Base-by-base conservation (phyloP, 2,888 invertebrate species). In the Dendrolimus pini region DNA sequence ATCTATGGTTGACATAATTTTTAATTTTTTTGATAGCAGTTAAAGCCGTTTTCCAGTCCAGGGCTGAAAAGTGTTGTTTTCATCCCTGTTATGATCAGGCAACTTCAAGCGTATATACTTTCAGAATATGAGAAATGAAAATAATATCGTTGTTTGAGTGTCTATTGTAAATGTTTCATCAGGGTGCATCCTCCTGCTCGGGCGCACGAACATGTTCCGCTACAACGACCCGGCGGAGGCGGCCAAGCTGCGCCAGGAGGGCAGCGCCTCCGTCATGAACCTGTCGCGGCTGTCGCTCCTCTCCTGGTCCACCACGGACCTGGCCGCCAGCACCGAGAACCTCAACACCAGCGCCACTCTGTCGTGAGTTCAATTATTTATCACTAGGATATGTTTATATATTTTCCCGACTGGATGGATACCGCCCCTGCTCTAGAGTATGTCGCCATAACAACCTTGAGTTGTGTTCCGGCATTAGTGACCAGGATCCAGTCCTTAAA, bases 141-240 rank as follows among this genome's bases (percentile, higher is more conserved):
- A 18, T 2, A 18, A 18, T 18, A 18, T 18, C 18, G 18, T 18
- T 18, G 18, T 18, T 18, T 2, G 14, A 14, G 14, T 14, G 14
- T 14, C 14, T 14, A 14, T 14, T 14, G 14, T 18, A 2, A 30
- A 30, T 30, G 30, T 30, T 30, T 30, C 1, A 41, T 0, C 78
- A 94, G 94, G 96, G 52, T 96, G 96, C 80, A 95, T 95, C 61
- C 92, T 96, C 8, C 85, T 96, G 7, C 91, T 96, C 62, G 96
- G 96, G 0, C 92, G 95, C 60, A 95, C 95, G 55, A 95, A 95
- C 79, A 95, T 96, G 92, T 95, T 95, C 82, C 95, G 97, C 53
- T 97, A 96, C 84, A 97, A 97, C 85, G 96, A 97, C 91, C 97
- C 97, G 10, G 96, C 94, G 0, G 97, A 97, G 77, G 97, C 96